These are phyloP conservation scores for Siniperca chuatsi DNA, from an alignment of 2,113 vertebrate species.

Conservation along the genomic window DNA sequence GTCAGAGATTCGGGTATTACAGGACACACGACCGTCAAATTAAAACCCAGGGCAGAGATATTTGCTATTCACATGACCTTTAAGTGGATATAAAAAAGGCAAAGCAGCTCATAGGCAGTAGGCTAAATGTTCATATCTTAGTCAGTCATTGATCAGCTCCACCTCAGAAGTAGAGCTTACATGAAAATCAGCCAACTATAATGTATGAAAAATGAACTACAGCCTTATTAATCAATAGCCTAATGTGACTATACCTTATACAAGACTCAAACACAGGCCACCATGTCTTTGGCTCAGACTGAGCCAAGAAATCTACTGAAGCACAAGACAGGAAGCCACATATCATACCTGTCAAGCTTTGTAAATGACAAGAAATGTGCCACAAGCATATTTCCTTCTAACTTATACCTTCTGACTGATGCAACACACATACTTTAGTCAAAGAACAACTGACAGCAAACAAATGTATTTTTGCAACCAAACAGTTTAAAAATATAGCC, in stretches of 20 bases:
- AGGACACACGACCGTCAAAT: constrained; percentile 3
- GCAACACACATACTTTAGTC: not conserved
- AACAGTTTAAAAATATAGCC: not conserved
- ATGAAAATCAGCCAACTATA: constrained; percentile 35
- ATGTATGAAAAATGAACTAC: constrained; percentile 37
- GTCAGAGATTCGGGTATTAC: not conserved
- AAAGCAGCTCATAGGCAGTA: constrained; percentile 9
- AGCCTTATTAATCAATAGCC: constrained; percentile 24
- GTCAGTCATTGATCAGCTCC: constrained; percentile 34
- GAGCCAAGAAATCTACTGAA: constrained; percentile 20
- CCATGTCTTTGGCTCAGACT: constrained; percentile 25
- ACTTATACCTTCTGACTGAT: constrained; percentile 1
- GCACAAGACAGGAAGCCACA: not conserved
- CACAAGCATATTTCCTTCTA: not conserved
- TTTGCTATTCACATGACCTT: constrained; percentile 34
- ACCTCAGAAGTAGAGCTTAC: constrained; percentile 20
- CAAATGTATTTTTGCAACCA: not conserved
- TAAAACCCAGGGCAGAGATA: constrained; percentile 17
- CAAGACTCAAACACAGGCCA: constrained; percentile 9
- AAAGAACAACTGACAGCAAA: not conserved
- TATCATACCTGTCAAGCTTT: constrained; percentile 25
- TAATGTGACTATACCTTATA: not conserved
- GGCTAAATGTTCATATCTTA: not conserved
- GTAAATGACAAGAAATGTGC: not conserved
- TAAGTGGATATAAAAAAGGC: constrained; percentile 29